Conservation (phyloP, 2,113 vertebrate genomes). For the Crypturellus undulatus region DNA sequence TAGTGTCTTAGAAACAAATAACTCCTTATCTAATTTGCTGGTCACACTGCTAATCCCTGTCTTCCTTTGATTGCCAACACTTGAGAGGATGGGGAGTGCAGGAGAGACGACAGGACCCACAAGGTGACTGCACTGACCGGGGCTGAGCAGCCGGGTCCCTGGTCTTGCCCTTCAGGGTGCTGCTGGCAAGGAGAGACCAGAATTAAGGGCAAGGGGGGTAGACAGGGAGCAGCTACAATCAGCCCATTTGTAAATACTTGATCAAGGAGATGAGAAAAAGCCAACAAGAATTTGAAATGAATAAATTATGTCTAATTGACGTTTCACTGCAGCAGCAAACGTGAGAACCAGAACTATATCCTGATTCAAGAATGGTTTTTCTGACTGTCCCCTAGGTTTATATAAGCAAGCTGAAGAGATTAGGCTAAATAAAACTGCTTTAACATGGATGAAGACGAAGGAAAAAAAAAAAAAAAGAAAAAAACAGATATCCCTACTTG, state of each 20-base stretch:
- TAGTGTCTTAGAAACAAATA: not conserved
- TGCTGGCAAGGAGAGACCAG: not conserved
- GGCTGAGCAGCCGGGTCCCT: not conserved
- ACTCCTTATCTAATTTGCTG: not conserved
- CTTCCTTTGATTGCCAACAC: not conserved
- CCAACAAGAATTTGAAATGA: not conserved
- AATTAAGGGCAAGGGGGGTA: not conserved
- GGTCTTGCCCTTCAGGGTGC: not conserved
- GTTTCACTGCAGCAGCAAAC: not conserved
- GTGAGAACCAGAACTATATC: not conserved
- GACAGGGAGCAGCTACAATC: not conserved
- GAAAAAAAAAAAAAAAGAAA: not conserved
- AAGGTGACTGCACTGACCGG: not conserved
- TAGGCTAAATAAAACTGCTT: not conserved
- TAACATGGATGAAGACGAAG: not conserved
- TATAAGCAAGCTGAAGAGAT: not conserved
- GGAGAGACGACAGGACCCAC: not conserved
- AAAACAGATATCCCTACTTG: not conserved
- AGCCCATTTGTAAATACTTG: not conserved
- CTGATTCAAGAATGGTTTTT: not conserved
- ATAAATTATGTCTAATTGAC: not conserved
- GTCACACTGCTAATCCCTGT: not conserved
- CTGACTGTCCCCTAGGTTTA: not conserved
- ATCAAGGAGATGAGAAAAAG: not conserved
- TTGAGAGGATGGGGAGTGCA: not conserved